Conservation (phyloP, 2,888 invertebrate genomes). For the Drepanosiphum platanoidis region DNA sequence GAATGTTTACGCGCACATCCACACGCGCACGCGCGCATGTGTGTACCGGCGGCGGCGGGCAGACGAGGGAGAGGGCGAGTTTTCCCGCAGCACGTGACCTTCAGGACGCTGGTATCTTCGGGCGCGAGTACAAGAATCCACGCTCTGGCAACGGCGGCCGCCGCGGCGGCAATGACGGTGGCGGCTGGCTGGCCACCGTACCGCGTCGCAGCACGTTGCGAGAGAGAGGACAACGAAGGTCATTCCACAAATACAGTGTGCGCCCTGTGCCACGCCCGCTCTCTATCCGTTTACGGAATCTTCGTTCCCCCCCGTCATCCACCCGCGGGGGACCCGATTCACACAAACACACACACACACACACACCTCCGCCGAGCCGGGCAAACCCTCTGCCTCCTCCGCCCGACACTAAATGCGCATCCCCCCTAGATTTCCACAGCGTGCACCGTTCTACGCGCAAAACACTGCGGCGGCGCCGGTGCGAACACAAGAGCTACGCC, state of each 20-base stretch:
- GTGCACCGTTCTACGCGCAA: not conserved
- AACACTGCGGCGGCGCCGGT: no score
- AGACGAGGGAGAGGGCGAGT: conserved; percentile 42
- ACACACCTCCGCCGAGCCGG: not conserved
- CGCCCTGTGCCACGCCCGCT: conserved; percentile 62
- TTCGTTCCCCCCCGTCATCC: conserved; percentile 12
- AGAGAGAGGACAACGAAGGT: conserved; percentile 61
- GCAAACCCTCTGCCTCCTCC: not conserved
- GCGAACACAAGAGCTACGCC: conserved; percentile 2
- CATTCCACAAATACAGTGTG: conserved; percentile 60
- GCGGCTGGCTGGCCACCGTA: conserved; percentile 3
- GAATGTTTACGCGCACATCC: conserved; percentile 46
- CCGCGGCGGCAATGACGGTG: not conserved
- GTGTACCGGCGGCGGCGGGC: not conserved
- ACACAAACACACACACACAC: no score
- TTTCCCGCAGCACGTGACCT: conserved; percentile 61
- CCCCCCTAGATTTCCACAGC: not conserved
- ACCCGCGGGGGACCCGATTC: not conserved
- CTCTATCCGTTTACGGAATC: conserved; percentile 61
- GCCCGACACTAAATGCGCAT: conserved; percentile 18
- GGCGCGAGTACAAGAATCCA: conserved; percentile 30
- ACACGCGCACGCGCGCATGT: not conserved
- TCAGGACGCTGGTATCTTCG: conserved; percentile 45
- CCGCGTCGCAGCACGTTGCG: conserved; percentile 35
- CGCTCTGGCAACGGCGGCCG: conserved; percentile 16